A percentile compares a stretch with the other conserved stretches of the same genome.
phyloP scores from a whole-genome alignment of 2,888 invertebrate species.

The Ectobius pallidus region DNA sequence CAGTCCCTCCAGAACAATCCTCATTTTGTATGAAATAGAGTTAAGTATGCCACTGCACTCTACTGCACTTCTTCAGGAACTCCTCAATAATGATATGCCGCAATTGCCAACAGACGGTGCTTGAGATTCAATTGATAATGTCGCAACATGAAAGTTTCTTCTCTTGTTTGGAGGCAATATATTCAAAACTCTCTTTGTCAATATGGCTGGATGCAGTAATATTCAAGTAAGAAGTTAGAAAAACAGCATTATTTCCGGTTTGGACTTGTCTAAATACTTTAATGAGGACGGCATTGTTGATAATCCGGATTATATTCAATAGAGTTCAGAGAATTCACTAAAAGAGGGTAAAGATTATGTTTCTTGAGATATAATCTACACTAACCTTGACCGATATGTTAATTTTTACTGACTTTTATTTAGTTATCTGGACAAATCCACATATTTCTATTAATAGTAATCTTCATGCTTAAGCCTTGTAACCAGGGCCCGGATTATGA shows the following conservation, averaged over 20 bases:
- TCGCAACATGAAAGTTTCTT: neutral
- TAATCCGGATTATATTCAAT: neutral
- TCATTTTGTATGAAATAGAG: neutral
- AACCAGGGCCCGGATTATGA: no score
- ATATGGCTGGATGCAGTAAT: neutral
- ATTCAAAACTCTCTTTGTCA: neutral
- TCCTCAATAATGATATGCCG: neutral
- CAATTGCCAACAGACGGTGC: no score
- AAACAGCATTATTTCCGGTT: neutral
- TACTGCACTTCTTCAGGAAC: neutral
- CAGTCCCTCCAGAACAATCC: no score
- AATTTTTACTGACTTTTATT: neutral
- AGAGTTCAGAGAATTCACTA: neutral
- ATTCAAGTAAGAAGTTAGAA: neutral
- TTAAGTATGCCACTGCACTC: neutral
- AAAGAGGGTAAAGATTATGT: neutral
- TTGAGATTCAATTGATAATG: neutral
- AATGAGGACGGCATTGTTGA: neutral
- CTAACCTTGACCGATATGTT: neutral
- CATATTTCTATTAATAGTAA: no score
- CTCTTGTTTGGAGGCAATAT: neutral
- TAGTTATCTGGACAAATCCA: neutral
- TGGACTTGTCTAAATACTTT: neutral
- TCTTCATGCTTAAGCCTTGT: conserved; percentile 5
- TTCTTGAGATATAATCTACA: neutral